Conservation (phyloP, 2,113 vertebrate genomes). For the Jacana jacana region DNA sequence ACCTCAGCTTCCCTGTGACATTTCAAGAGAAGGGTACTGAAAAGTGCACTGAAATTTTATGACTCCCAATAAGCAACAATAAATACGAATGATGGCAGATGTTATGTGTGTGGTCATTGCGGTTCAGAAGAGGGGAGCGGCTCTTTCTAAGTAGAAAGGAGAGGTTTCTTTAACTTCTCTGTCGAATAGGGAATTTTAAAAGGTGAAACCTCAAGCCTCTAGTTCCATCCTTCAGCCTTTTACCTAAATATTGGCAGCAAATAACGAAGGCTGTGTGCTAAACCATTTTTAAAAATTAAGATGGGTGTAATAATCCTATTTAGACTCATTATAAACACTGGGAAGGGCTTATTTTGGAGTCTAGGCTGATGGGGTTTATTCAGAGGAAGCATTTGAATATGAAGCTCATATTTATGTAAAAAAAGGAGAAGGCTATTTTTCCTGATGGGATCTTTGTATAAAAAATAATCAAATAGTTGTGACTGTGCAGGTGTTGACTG, state of each 20-base stretch:
- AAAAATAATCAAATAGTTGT: neutral
- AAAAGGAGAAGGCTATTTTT: neutral
- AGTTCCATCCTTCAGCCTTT: neutral
- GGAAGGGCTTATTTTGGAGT: neutral
- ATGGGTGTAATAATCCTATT: neutral
- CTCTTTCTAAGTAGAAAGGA: neutral
- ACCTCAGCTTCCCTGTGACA: neutral
- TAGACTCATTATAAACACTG: neutral
- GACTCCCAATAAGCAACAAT: neutral
- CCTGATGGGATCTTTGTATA: neutral
- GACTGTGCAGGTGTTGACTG: neutral
- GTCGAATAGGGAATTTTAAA: neutral
- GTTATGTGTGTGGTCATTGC: neutral
- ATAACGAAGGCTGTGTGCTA: neutral
- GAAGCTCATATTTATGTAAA: neutral
- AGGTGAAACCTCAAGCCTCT: neutral
- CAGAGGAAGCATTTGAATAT: neutral
- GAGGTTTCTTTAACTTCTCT: neutral
- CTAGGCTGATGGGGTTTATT: neutral
- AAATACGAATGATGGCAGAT: neutral
- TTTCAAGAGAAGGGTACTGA: neutral
- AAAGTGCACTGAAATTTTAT: constrained; percentile 23
- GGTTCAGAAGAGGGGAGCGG: neutral
- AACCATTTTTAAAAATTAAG: neutral
- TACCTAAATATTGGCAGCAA: neutral